Evolutionary conservation across 2,113 vertebrate genomes (phyloP).

Genomic region (Erythrolamprus reginae): DNA sequence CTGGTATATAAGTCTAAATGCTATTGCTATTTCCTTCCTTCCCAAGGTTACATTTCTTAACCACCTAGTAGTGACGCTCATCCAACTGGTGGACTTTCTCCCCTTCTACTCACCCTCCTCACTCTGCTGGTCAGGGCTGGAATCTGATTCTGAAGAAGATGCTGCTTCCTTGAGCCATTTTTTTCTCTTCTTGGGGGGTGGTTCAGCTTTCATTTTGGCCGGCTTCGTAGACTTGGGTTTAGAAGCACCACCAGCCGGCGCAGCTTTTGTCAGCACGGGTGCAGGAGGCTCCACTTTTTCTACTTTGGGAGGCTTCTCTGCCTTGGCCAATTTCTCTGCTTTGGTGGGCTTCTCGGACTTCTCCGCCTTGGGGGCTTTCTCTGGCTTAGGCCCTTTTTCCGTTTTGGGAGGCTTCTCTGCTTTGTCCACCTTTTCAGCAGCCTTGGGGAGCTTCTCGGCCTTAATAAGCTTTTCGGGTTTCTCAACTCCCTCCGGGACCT

Average conservation of each 20-base stretch:
- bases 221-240: slow-evolving; percentile 66
- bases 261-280: slow-evolving; percentile 35
- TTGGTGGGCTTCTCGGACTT: slow-evolving; percentile 47
- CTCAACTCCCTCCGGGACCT: slow-evolving; percentile 33
- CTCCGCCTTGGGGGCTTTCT: slow-evolving; percentile 35
- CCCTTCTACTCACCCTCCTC: slow-evolving; percentile 75
- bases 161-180: slow-evolving; percentile 84
- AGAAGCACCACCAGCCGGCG: slow-evolving; percentile 39
- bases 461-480: slow-evolving; percentile 42
- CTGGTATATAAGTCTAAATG: too few species aligned
- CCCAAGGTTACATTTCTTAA: neutral
- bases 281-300: slow-evolving; percentile 48
- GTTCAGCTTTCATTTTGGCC: slow-evolving; percentile 83
- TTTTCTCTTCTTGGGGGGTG: slow-evolving; percentile 90
- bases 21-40: too few species aligned
- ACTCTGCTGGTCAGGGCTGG: slow-evolving; percentile 79
- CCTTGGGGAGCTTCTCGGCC: neutral
- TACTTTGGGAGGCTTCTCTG: slow-evolving; percentile 54
- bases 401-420: slow-evolving; percentile 28
- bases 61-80: too few species aligned
- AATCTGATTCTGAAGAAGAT: slow-evolving; percentile 78
- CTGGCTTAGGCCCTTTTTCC: slow-evolving; percentile 37
- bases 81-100: neutral
- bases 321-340: slow-evolving; percentile 6
- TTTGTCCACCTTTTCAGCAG: slow-evolving; percentile 24